These are phyloP conservation scores for Campaea margaritaria DNA, from an alignment of 2,888 invertebrate species.

Conservation along the genomic window DNA sequence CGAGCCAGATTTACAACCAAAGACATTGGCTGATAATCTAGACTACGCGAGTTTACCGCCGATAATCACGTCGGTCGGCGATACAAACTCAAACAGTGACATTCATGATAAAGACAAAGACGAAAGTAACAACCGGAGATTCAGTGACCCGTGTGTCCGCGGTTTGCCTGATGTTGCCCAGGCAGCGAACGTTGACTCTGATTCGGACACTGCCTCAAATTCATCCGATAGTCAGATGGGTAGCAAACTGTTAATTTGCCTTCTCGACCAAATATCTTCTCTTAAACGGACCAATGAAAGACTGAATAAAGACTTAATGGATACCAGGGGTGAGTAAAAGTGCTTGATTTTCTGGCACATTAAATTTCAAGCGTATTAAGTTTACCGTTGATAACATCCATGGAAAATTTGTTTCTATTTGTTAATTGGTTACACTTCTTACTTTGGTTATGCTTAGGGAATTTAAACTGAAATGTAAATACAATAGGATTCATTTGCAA, in stretches of 20 bases:
- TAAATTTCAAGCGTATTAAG: slow-evolving; percentile 23
- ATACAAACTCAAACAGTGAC: slow-evolving; percentile 79
- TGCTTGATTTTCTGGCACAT: slow-evolving; percentile 19
- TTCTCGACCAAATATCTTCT: slow-evolving; percentile 90
- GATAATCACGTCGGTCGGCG: slow-evolving; percentile 84
- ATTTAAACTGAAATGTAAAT: slow-evolving; percentile 8
- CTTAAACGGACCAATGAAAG: slow-evolving; percentile 90
- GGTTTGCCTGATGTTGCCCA: slow-evolving; percentile 74
- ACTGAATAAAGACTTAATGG: slow-evolving; percentile 90
- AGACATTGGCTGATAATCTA: slow-evolving; percentile 73
- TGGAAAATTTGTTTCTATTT: slow-evolving; percentile 33
- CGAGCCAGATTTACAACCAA: slow-evolving; percentile 67
- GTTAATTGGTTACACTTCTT: slow-evolving; percentile 33
- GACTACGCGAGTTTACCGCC: slow-evolving; percentile 90
- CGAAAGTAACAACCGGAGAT: slow-evolving; percentile 85
- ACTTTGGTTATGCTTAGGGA: slow-evolving; percentile 2
- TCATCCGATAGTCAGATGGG: slow-evolving; percentile 83
- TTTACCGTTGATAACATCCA: slow-evolving; percentile 14
- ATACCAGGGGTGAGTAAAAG: slow-evolving; percentile 86
- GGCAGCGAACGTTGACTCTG: slow-evolving; percentile 79
- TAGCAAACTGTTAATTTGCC: slow-evolving; percentile 85
- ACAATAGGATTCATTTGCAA: slow-evolving; percentile 2
- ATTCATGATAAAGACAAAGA: slow-evolving; percentile 81
- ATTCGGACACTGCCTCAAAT: slow-evolving; percentile 83
- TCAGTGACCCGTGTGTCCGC: slow-evolving; percentile 88